These are phyloP conservation scores for Heptascelio sp. DNA, from an alignment of 2,888 invertebrate genomes.

Conservation along the genomic window DNA sequence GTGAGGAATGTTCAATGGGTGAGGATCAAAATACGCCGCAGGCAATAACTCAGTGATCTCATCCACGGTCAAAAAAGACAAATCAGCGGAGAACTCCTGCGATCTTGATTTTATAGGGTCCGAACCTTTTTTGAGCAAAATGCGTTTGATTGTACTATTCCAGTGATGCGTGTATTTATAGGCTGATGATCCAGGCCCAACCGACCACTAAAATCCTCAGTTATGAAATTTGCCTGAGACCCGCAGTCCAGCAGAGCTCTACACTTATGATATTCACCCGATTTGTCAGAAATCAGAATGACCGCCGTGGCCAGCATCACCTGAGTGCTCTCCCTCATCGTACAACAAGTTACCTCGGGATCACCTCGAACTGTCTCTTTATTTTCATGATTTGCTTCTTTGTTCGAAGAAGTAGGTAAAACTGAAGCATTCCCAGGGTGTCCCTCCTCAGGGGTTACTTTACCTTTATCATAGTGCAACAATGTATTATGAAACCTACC, in stretches of 20 bases:
- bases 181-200: background rate
- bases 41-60: constrained; percentile 61
- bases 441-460: background rate
- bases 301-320: constrained; percentile 59
- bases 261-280: constrained; percentile 25
- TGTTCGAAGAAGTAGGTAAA: too few species aligned
- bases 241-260: constrained; percentile 65
- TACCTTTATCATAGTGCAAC: background rate
- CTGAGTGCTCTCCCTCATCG: background rate
- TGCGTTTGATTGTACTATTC: background rate
- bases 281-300: constrained; percentile 35
- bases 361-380: background rate
- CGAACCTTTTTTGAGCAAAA: background rate
- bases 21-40: constrained; percentile 8
- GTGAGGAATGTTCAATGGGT: constrained; percentile 36
- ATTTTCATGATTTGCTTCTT: background rate
- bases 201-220: constrained; percentile 13
- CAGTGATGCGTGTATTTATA: background rate
- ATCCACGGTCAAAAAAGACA: constrained; percentile 61
- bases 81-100: constrained; percentile 45
- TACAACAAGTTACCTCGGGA: background rate
- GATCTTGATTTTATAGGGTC: constrained; percentile 48
- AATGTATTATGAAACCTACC: background rate
- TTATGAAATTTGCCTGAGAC: constrained; percentile 63
- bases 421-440: background rate